phyloP scores from a whole-genome alignment of 2,888 invertebrate species.

The Macrophya annulata region DNA sequence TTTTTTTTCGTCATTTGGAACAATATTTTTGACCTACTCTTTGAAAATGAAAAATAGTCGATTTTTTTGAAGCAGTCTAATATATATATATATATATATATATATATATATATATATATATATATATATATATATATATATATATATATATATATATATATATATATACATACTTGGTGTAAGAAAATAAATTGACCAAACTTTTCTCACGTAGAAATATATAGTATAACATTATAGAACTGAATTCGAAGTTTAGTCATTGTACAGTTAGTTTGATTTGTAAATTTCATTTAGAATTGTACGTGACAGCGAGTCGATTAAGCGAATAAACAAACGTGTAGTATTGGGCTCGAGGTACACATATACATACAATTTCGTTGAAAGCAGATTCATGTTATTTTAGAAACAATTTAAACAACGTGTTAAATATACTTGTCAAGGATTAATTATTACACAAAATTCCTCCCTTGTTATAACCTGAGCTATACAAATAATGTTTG shows the following conservation, averaged over 20 bases:
- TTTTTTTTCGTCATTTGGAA: no score
- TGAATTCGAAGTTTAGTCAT: not conserved
- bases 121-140: no score
- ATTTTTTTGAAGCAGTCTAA: no score
- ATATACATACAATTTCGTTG: not conserved
- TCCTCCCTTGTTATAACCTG: not conserved
- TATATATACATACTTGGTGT: not conserved
- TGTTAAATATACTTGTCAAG: not conserved
- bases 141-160: no score
- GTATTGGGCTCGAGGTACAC: not conserved
- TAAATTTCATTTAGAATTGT: not conserved
- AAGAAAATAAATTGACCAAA: not conserved
- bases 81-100: no score
- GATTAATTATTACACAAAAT: not conserved
- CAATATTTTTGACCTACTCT: no score
- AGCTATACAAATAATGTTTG: slow-evolving; percentile 14
- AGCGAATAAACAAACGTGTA: slow-evolving; percentile 2
- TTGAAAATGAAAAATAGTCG: no score
- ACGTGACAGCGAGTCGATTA: not conserved
- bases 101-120: no score
- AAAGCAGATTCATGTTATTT: slow-evolving; percentile 8
- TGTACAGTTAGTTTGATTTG: not conserved
- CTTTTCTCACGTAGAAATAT: not conserved
- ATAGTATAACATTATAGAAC: not conserved
- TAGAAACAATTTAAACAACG: not conserved